Conservation (phyloP, 2,888 invertebrate genomes). For the Drosophila bunnanda region DNA sequence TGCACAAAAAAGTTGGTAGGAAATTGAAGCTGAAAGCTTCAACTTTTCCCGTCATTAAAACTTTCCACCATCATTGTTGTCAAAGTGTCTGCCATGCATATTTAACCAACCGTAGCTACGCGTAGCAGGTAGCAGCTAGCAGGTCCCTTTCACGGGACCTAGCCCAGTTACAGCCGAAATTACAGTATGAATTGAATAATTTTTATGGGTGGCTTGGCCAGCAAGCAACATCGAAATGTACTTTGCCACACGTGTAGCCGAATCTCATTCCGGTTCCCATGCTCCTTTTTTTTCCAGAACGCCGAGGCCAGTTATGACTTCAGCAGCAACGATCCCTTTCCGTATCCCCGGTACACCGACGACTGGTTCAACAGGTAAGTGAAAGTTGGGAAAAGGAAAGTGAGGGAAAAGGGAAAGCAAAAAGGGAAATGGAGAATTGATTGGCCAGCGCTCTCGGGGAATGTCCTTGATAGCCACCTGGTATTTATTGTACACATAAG, state of each 20-base stretch:
- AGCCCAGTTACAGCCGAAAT: conserved; percentile 7
- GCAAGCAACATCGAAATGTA: conserved; percentile 26
- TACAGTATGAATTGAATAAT: conserved; percentile 19
- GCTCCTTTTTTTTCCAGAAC: conserved; percentile 88
- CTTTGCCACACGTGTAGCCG: conserved; percentile 9
- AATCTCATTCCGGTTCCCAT: conserved; percentile 51
- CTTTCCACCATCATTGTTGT: conserved; percentile 26
- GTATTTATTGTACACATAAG: conserved; percentile 8
- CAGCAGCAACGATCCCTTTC: conserved; percentile 99
- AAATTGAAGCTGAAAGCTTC: conserved; percentile 39
- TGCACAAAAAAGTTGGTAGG: conserved; percentile 24
- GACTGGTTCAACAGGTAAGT: conserved; percentile 99
- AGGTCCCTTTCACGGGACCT: background rate
- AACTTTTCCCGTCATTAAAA: conserved; percentile 43
- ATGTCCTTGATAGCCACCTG: conserved; percentile 12
- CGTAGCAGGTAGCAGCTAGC: background rate
- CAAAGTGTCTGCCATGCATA: conserved; percentile 16
- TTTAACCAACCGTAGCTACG: conserved; percentile 13
- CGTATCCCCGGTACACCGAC: conserved; percentile 99
- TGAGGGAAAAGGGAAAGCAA: background rate
- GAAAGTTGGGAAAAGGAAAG: background rate
- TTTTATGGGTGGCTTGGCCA: conserved; percentile 10
- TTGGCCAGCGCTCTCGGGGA: conserved; percentile 4
- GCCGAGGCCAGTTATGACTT: conserved; percentile 99
- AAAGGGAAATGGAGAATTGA: conserved; percentile 12